phyloP scores from a whole-genome alignment of 2,113 vertebrate species.

The Dasyurus viverrinus region DNA sequence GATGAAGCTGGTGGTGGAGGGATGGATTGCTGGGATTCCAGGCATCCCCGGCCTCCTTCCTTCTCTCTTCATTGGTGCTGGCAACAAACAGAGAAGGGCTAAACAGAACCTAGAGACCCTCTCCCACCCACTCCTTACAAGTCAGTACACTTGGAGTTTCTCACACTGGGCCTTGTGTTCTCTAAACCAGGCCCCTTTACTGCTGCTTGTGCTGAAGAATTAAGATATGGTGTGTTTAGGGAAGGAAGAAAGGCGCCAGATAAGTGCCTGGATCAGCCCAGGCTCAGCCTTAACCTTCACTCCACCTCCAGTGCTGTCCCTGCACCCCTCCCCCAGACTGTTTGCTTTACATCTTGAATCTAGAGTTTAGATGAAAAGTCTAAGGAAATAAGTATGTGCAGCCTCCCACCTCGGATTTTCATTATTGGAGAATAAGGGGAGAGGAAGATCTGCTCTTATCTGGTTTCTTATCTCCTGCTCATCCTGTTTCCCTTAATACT shows the following conservation, averaged over 20 bases:
- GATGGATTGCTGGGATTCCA: slow-evolving; percentile 37
- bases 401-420: not conserved
- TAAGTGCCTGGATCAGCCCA: not conserved
- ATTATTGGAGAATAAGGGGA: not conserved
- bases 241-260: slow-evolving; percentile 6
- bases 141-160: not conserved
- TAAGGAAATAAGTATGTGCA: not conserved
- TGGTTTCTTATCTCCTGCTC: slow-evolving; percentile 5
- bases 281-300: not conserved
- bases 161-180: not conserved
- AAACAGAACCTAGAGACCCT: not conserved
- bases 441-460: not conserved
- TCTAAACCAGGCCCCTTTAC: slow-evolving; percentile 5
- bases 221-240: slow-evolving; percentile 51
- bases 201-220: slow-evolving; percentile 17
- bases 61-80: not conserved
- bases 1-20: not conserved
- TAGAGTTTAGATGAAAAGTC: not conserved
- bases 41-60: not conserved
- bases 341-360: not conserved
- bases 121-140: not conserved
- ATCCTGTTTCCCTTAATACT: not conserved
- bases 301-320: not conserved
- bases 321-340: not conserved
- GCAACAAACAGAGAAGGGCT: not conserved